Evolutionary conservation across 2,113 vertebrate species (phyloP), one percentile per base, ranked within the genome.

Genomic region (Variabilichromis moorii): DNA sequence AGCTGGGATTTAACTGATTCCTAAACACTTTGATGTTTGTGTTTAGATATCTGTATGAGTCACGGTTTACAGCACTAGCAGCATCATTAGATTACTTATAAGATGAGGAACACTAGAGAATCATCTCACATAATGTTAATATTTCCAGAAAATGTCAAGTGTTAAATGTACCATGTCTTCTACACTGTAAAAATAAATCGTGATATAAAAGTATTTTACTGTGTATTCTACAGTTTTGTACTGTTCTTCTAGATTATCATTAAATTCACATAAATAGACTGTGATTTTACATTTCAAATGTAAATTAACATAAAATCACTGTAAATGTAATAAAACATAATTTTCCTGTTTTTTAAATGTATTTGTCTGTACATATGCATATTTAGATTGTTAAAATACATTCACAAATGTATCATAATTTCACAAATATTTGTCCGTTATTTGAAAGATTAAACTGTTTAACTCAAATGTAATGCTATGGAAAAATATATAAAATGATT

Each of bases 61-160:
- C 87, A 90, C 81, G 54, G 79, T 33, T 53, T 53, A 28, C 33
- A 61, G 66, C 37, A 61, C 73, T 80, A 90, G 73, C 78, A 90
- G 80, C 83, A 86, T 90, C 82, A 90, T 85, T 92, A 90, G 88
- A 92, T 92, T 91, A 91, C 17, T 81, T 86, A 28, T 85, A 86
- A 90, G 89, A 21, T 40, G 79, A 51, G 68, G 86, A 73, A 76
- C 45, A 53, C 55, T 31, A 9, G 11, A 37, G 73, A 26, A 93
- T 93, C 89, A 92, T 90, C 88, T 90, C 87, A 63, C 19, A 73
- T 89, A 68, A 90, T 89, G 84, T 86, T 61, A 26, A 88, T 71
- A 83, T 92, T 84, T 87, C 19, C 21, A 80, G 37, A 91, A 89
- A 45, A 89, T 82, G 61, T 85, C 66, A 92, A 21, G 82, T 82